Base-by-base conservation (phyloP, 2,797 vertebrate genomes). In the Momotus momota region DNA sequence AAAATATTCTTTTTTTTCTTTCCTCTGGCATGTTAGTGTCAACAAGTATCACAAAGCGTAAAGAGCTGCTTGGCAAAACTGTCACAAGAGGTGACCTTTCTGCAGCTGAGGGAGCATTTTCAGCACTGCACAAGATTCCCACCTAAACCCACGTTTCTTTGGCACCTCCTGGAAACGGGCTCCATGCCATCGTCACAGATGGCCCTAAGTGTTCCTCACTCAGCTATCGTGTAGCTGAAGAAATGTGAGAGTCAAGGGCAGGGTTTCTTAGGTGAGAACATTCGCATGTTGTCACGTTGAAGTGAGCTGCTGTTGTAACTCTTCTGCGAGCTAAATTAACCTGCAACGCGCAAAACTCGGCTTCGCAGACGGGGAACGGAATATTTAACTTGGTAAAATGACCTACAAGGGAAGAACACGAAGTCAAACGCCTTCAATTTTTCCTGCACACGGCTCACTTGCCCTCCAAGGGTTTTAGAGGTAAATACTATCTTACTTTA, bases 111-210 rank as follows among this genome's bases (percentile, higher is more conserved):
- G 65, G 2, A 79, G 78, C 54, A 75, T 57, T 65, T 84, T 49
- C 84, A 88, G 84, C 33, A 77, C 60, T 61, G 77, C 72, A 69
- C 55, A 84, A 78, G 61, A 84, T 61, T 73, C 52, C 78, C 16
- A 74, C 64, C 45, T 70, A 73, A 88, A 73, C 88, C 29, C 48
- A 58, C 67, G 66, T 78, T 89, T 94, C 83, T 87, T 90, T 81
- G 81, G 87, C 81, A 93, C 72, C 61, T 88, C 74, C 69, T 57
- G 67, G 51, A 72, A 95, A 90, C 8, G 52, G 88, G 94, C 83
- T 31, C 45, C 25, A n/a, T 38, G 91, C 88, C 91, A 91, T 49
- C 84, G 26, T 82, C 62, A 49, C 91, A 97, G 84, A 93, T 88
- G 82, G 90, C 46, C 51, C 12, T 23, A 70, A 86, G 65, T 18